Percentiles rank a stretch among this genome's conserved stretches.
Evolutionary conservation across 1,140 invertebrate genomes (phyloP).

Genomic region (Linepithema humile): DNA sequence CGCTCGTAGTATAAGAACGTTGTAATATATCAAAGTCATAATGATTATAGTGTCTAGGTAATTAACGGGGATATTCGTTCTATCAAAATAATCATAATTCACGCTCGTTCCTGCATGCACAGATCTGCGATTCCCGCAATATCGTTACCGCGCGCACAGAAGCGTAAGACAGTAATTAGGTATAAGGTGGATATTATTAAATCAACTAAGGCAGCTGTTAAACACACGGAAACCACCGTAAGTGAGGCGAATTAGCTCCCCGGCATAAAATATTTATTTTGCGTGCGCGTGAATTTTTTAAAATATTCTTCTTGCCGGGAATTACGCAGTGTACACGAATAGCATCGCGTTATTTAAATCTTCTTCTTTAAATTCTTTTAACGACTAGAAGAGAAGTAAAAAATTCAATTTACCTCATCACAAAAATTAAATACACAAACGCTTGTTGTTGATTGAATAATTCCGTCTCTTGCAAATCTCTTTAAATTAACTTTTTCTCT

Average conservation of each 20-base stretch:
- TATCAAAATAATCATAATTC: conserved; percentile 63
- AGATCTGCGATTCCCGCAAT: conserved; percentile 36
- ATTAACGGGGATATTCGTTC: conserved; percentile 45
- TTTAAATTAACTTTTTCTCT: background rate
- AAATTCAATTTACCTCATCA: background rate
- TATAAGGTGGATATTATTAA: conserved; percentile 45
- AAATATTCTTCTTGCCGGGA: background rate
- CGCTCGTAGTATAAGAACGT: background rate
- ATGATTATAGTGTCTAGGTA: conserved; percentile 11
- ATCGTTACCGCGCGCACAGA: conserved; percentile 56
- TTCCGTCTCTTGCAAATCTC: conserved; percentile 18
- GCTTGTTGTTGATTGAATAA: background rate
- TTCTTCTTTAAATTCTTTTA: conserved; percentile 3
- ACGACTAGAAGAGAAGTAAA: background rate
- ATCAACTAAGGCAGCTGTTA: conserved; percentile 38
- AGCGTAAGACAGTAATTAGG: conserved; percentile 61
- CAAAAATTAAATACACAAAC: conserved; percentile 18
- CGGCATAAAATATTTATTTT: conserved; percentile 42
- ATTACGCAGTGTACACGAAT: background rate
- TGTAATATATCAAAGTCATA: conserved; percentile 29
- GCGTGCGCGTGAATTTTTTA: conserved; percentile 20
- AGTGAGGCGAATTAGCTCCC: conserved; percentile 21
- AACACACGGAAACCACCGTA: conserved; percentile 39
- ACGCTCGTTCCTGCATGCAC: background rate
- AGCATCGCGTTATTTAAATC: background rate